A percentile compares a stretch with the other conserved stretches of the same genome.
These are phyloP conservation scores for Andrena fulva DNA, from an alignment of 2,888 invertebrate species.

Conservation along the genomic window DNA sequence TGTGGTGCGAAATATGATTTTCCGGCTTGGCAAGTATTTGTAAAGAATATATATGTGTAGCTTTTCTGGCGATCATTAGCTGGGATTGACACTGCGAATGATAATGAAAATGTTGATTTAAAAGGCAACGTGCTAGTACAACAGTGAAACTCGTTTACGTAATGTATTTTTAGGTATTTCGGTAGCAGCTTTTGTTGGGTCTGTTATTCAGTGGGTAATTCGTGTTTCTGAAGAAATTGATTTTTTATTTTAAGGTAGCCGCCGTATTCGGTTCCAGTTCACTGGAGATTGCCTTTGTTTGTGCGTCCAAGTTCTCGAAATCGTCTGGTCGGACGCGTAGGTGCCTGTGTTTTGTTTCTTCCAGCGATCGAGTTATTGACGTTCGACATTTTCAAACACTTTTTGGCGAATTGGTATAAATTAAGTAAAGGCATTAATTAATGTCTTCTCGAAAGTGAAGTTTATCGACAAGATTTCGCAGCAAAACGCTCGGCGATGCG, in stretches of 20 bases:
- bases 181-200: no score
- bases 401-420: conserved; percentile 39
- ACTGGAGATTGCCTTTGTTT: neutral
- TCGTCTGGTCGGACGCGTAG: neutral
- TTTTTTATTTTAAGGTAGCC: neutral
- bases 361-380: conserved; percentile 17
- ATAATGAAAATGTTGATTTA: no score
- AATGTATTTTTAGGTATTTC: no score
- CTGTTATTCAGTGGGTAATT: neutral
- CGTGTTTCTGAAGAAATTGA: neutral
- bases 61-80: neutral
- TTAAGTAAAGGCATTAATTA: conserved; percentile 22
- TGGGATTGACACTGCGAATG: neutral
- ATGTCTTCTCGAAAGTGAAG: conserved; percentile 13
- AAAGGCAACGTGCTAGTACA: no score
- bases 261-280: neutral
- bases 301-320: neutral
- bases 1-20: conserved; percentile 24
- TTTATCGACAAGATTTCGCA: neutral
- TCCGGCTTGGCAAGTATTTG: neutral
- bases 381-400: conserved; percentile 33
- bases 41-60: neutral
- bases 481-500: conserved; percentile 11
- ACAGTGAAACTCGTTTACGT: no score
- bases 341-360: conserved; percentile 45